Evolutionary conservation across 2,113 vertebrate species (phyloP), one percentile per base, ranked within the genome.

Genomic region (Dasyornis broadbenti): DNA sequence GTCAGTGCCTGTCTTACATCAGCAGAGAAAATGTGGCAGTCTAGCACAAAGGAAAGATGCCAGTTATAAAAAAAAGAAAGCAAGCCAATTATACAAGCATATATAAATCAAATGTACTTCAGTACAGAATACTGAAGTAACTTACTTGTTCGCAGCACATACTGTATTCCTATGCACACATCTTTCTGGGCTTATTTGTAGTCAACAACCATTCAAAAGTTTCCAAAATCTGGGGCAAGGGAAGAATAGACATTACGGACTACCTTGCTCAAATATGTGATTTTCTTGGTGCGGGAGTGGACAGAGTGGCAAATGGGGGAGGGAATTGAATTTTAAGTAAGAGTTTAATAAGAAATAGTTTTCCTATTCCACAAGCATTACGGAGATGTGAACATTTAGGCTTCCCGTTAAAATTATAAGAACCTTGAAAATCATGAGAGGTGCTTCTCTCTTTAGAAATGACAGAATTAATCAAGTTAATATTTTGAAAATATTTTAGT

Each of bases 241-340:
- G 10, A 90, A 80, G 2, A 4, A 3, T 31, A 65, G 4, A 11
- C 0, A 11, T 39, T 42, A 30, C 9, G 57, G 20, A 31, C 1
- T 30, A n/a, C 26, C n/a, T 75, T 75, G 10, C 16, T 75, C 15
- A 81, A 79, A 75, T 27, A 39, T 0, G 0, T 33, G 13, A 16
- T 56, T 87, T 94, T 81, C 17, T 37, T 77, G 9, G 13, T 2
- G 5, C 2, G 2, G 5, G 4, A 7, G 4, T 14, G 8, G 13
- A 64, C 11, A 60, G 19, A 45, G 11, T 82, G 45, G 17, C 13
- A 49, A 64, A 47, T 37, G 6, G 9, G 0, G 4, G 7, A 10
- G 37, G 5, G 7, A 47, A 22, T 35, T 77, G 11, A 53, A 56
- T 47, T 73, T 89, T 80, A 47, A 83, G 26, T 57, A 78, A 45